These are phyloP conservation scores for Mythimna vitellina DNA, from an alignment of 2,888 invertebrate species.

Conservation along the genomic window DNA sequence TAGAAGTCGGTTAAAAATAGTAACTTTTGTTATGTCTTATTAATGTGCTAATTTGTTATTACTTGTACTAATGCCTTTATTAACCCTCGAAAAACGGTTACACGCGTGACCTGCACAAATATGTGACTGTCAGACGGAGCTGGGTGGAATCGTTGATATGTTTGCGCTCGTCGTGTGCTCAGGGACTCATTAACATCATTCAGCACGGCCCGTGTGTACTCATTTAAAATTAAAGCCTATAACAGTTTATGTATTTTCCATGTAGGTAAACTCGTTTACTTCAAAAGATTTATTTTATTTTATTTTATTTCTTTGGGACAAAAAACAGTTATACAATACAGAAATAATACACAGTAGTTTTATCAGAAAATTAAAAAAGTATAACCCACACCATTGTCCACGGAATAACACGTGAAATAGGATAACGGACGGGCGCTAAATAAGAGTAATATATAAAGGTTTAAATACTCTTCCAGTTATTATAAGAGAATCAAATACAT, in stretches of 20 bases:
- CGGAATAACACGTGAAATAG: too few species aligned
- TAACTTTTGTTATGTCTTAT: not conserved
- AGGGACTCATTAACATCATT: constrained; percentile 37
- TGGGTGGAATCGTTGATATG: constrained; percentile 18
- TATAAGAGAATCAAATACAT: too few species aligned
- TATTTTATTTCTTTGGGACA: too few species aligned
- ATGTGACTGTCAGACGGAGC: not conserved
- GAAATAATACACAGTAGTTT: too few species aligned
- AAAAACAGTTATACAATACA: too few species aligned
- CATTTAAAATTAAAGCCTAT: constrained; percentile 33
- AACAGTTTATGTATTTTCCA: constrained; percentile 28
- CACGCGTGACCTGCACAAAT: constrained; percentile 11
- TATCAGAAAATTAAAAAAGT: too few species aligned
- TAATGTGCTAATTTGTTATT: not conserved
- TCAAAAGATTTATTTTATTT: too few species aligned
- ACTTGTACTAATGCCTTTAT: not conserved
- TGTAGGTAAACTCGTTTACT: not conserved
- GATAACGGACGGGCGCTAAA: too few species aligned
- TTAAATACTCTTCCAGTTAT: too few species aligned
- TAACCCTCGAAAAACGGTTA: not conserved
- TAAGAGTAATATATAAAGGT: too few species aligned
- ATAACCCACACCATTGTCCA: too few species aligned
- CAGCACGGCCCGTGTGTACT: constrained; percentile 20
- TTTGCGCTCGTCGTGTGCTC: constrained; percentile 11
- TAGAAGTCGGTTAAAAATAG: too few species aligned